Base-by-base conservation (phyloP, 2,113 vertebrate genomes). In the Merops nubicus region DNA sequence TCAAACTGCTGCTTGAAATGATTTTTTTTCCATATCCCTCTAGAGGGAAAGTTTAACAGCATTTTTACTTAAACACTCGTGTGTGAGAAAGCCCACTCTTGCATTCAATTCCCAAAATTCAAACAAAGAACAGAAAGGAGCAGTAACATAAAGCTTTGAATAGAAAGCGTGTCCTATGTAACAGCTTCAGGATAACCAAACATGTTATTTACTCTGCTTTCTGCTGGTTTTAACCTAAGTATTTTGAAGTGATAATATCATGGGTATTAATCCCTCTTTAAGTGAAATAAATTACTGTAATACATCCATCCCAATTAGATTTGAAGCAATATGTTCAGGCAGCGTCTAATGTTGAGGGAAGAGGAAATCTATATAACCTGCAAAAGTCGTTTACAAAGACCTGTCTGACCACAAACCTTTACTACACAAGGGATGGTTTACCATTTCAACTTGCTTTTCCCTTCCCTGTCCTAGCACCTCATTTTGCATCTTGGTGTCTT, bases 381-480 rank as follows among this genome's bases (percentile, higher is more conserved):
- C 22, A 10, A 5, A 43, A 48, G 12, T 3, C 8, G 16, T 17
- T 73, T 22, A 29, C 26, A 19, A 42, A 64, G 25, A 45, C 12
- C 13, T 5, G 4, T 3, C 16, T 19, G 57, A 42, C 11, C 36
- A 11, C 13, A 82, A 34, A 15, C 9, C 38, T 67, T n/a, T 11
- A 23, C 45, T 1, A 48, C 54, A 22, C 15, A 38, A 3, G 13
- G 6, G 6, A 14, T 59, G 5, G 2, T 72, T 28, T 31, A 33
- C 5, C 62, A 20, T 19, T 22, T 54, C 8, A 19, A 48, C 9
- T 6, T 20, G 11, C 10, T 11, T 14, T 3, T 1, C 1, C 5
- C 0, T 0, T 2, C 1, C 8, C 1, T 29, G 8, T 2, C 19
- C 8, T 13, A 13, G 0, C 5, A 43, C 5, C 8, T 28, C 15